Evolutionary conservation across 2,113 vertebrate genomes (phyloP), one percentile per base, ranked within the genome.

Genomic region (Euleptes europaea): DNA sequence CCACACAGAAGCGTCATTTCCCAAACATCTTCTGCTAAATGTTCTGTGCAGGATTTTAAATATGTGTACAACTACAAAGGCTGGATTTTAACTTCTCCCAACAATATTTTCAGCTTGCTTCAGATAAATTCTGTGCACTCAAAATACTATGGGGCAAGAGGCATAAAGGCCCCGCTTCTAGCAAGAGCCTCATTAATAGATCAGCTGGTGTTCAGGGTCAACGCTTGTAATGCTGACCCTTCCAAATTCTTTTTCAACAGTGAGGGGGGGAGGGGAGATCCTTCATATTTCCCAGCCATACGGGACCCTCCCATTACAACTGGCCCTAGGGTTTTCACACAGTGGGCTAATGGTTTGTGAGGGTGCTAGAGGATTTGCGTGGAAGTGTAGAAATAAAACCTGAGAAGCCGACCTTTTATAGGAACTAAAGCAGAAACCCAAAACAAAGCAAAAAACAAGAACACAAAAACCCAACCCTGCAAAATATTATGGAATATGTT

Each of bases 351-450:
- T 9, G 19, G 26, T 40, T 28, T 4, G 33, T 21, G 26, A 69
- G 35, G 57, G 40, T 17, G 60, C 73, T 60, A 86, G 86, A 66
- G 8, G 65, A 83, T 33, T 65, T 63, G 60, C 87, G 72, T 12
- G 82, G 77, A 89, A 84, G 51, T 69, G 54, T n/a, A 60, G 28
- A 85, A 74, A 69, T 5, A 47, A 89, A 83, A 72, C 78, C 80
- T 17, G 80, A 40, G 84, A 82, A 87, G 76, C 77, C 88, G 40
- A 69, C 44, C 47, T 74, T 9, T 77, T 38, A n/a, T 23, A 89
- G 44, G 85, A 51, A 80, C 35, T 3, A 31, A 19, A 31, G 11
- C 51, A 35, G 26, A 47, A 4, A 12, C 67, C 38, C 35, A 51
- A 49, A 80, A 0, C 31, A 19, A 51, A n/a, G n/a, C n/a, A n/a